A percentile compares a stretch with the other conserved stretches of the same genome.
Conservation (phyloP, 2,797 vertebrate species). For the Takifugu ocellatus region DNA sequence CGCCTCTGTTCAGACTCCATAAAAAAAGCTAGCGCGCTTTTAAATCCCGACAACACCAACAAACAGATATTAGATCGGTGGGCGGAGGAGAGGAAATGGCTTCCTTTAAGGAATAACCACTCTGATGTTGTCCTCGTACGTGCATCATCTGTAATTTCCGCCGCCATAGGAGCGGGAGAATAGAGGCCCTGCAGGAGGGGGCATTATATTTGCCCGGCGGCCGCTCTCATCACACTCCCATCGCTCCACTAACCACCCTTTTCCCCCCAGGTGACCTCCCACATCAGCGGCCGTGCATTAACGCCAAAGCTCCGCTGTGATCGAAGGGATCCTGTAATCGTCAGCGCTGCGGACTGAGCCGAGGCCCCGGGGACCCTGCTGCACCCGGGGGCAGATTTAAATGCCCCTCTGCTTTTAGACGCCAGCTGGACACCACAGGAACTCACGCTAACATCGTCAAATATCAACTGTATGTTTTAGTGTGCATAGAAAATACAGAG, state of each 20-base stretch:
- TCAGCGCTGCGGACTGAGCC: conserved; percentile 26
- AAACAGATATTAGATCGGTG: conserved; percentile 6
- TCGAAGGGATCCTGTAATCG: conserved; percentile 37
- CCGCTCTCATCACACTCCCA: conserved; percentile 38
- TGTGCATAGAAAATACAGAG: too few species aligned
- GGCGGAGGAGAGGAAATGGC: conserved; percentile 16
- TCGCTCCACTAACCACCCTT: conserved; percentile 31
- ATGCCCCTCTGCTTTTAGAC: conserved; percentile 67
- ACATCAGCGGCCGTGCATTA: conserved; percentile 44
- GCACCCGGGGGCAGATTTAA: conserved; percentile 63
- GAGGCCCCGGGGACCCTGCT: conserved; percentile 41
- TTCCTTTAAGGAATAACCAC: conserved; percentile 15
- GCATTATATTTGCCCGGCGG: conserved; percentile 37
- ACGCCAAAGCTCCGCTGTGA: conserved; percentile 29
- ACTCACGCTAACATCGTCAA: conserved; percentile 60
- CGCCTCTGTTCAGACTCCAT: too few species aligned
- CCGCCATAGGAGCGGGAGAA: conserved; percentile 9
- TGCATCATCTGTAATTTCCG: conserved; percentile 49
- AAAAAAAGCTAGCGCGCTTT: too few species aligned
- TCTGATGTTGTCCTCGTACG: conserved; percentile 31
- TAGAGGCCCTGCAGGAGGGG: conserved; percentile 12
- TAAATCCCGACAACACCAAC: conserved; percentile 25
- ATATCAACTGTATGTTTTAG: conserved; percentile 28
- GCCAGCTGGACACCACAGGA: conserved; percentile 65
- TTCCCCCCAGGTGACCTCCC: conserved; percentile 52